A percentile compares a stretch with the other conserved stretches of the same genome.
Evolutionary conservation across 2,113 vertebrate genomes (phyloP).

Genomic region (Upupa epops): DNA sequence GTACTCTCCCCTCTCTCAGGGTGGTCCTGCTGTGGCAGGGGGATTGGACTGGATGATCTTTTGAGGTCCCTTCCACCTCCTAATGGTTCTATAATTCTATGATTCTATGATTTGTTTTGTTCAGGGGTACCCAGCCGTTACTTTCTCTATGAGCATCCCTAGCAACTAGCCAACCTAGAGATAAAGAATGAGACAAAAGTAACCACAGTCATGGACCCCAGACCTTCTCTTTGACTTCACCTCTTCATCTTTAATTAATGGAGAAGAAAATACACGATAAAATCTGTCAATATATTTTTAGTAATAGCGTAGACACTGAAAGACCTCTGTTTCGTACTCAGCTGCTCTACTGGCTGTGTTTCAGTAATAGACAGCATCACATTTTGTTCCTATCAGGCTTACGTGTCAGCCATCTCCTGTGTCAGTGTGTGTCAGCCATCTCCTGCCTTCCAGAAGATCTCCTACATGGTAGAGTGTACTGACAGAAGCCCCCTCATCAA

Average conservation of each 20-base stretch:
- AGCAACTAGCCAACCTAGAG: not conserved
- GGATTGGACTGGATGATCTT: too few relatives aligned
- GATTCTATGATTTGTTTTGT: not conserved
- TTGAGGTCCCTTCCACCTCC: too few relatives aligned
- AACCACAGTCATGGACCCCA: rapidly evolving
- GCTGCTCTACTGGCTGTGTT: not conserved
- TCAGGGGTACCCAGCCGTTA: not conserved
- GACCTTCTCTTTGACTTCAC: not conserved
- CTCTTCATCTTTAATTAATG: not conserved
- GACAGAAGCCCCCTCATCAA: not conserved
- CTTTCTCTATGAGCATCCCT: not conserved
- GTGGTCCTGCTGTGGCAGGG: too few relatives aligned
- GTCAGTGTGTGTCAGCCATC: not conserved
- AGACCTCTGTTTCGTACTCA: not conserved
- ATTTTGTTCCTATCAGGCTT: not conserved
- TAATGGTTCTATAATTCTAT: too few relatives aligned
- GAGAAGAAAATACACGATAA: not conserved
- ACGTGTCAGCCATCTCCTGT: too few relatives aligned
- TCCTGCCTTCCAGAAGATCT: not conserved
- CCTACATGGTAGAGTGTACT: not conserved
- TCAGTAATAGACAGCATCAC: not conserved
- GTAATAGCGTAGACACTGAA: not conserved
- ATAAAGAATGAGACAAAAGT: not conserved
- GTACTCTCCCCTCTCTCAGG: too few relatives aligned
- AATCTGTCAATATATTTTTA: not conserved